Evolutionary conservation across 1,140 invertebrate genomes (phyloP), one percentile per base, ranked within the genome.

Genomic region (Metopolophium dirhodum): DNA sequence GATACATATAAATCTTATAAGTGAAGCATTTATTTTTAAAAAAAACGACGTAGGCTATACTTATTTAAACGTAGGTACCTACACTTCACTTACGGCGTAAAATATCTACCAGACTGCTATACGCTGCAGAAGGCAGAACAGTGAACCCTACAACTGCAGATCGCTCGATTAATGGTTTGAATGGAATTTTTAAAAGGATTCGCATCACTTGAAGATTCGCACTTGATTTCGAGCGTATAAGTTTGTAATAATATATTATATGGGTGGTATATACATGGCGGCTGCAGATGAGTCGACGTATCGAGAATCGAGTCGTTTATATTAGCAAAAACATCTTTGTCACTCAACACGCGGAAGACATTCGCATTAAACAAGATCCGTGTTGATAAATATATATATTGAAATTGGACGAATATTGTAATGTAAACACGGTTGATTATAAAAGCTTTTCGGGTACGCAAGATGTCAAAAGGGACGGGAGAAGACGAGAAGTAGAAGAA

Each of bases 371-470:
- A n/a, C 49, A 88, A 88, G 87, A 88, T 57, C 37, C 22, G 49
- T 9, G 51, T 37, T 57, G 87, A 51, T 54, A 57, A 77, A 77
- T 77, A 37, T 54, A 49, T 87, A 87, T 49, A 87, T 49, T 87
- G 86, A 37, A 89, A 89, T 54, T 22, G 87, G 87, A 89, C 87
- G 37, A 89, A 89, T 89, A 89, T 89, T 57, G 49, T 57, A 54
- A 57, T 54, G 88, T 90, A 90, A 90, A 90, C 89, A 90, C 41
- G 37, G 89, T 90, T 90, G 89, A 90, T 68, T 90, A 45, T 90
- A 68, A 90, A 90, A 90, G 89, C 89, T 90, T 68, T 90, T 90
- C 89, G 54, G 89, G 41, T 26, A 90, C 89, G 54, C 89, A 41
- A 20, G 57, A 41, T 45, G 57, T 90, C 89, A 90, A 90, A 90